Evolutionary conservation across 1,140 invertebrate genomes (phyloP).

Genomic region (Bathynomus jamesi): DNA sequence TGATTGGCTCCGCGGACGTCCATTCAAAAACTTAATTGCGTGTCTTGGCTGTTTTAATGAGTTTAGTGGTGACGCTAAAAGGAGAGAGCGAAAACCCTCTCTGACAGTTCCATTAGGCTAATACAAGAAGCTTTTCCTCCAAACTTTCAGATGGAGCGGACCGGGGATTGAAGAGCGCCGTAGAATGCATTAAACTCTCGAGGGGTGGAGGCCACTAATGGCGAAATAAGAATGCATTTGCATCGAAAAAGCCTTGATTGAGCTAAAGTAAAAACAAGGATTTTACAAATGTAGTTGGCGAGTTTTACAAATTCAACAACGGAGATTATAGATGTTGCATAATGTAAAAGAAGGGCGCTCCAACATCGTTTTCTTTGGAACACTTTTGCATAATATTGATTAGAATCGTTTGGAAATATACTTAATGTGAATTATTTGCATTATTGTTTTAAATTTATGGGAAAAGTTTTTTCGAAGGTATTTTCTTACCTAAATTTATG

Average conservation of each 20-base stretch:
- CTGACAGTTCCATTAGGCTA: conserved; percentile 27
- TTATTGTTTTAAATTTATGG: too few species aligned
- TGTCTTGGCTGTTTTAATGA: conserved; percentile 34
- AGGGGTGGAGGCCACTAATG: background rate
- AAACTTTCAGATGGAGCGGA: background rate
- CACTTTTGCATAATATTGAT: background rate
- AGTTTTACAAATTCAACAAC: background rate
- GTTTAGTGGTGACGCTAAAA: conserved; percentile 27
- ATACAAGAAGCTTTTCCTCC: conserved; percentile 24
- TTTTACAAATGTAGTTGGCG: conserved; percentile 1
- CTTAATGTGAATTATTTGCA: background rate
- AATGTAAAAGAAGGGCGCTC: background rate
- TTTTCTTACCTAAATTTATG: too few species aligned
- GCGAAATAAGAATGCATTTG: conserved; percentile 1
- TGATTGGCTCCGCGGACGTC: conserved; percentile 31
- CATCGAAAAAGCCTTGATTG: background rate
- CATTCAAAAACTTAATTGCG: conserved; percentile 36
- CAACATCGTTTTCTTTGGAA: background rate
- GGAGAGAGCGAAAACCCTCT: conserved; percentile 16
- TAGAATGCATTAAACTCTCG: conserved; percentile 1
- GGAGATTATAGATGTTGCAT: background rate
- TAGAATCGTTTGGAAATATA: background rate
- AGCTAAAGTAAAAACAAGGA: conserved; percentile 1
- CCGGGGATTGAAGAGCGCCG: background rate
- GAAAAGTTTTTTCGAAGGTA: too few species aligned